Evolutionary conservation across 1,140 invertebrate species (phyloP), one percentile per base, ranked within the genome.

Genomic region (Dufourea novaeangliae): DNA sequence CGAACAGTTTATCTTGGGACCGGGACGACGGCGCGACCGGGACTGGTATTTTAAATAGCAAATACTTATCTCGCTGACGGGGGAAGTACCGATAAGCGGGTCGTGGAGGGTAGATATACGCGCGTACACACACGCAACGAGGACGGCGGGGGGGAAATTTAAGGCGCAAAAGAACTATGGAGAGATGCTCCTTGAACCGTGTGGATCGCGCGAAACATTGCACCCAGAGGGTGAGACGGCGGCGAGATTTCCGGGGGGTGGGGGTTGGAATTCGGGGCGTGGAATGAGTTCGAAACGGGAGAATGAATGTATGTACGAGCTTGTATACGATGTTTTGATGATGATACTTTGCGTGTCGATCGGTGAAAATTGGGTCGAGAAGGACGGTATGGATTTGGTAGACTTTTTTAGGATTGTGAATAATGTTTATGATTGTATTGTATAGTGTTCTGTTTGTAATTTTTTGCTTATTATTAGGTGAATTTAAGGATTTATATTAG

Each of bases 41-140:
- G 86, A 87, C 90, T 89, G 90, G 91, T 92, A 91, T 92, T 91
- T 92, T 91, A 91, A 92, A 92, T 91, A 91, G 89, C 85, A 84
- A 91, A 90, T 90, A 91, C 91, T 91, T 92, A 92, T 92, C 91
- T 91, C 78, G 79, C 77, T 37, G 64, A 59, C 68, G 72, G 66
- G 50, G 56, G 64, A 64, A 70, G 63, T 54, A 34, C 56, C 70
- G 82, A 86, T 79, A 79, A 84, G 78, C 79, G 27, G 69, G 50
- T 63, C 77, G 66, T n/a, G 79, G 79, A 71, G 78, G 73, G 82
- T 84, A 82, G 77, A 83, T 79, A 78, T 57, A 81, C 50, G 52
- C 66, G 54, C 64, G 73, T 57, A 81, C 50, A 59, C 66, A 62
- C 64, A 79, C 71, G 64, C 70, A 70, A 79, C 81, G 39, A 59